Percentiles rank a stretch among this genome's conserved stretches.
phyloP scores from a whole-genome alignment of 2,797 vertebrate species.

The Urocyon cinereoargenteus region DNA sequence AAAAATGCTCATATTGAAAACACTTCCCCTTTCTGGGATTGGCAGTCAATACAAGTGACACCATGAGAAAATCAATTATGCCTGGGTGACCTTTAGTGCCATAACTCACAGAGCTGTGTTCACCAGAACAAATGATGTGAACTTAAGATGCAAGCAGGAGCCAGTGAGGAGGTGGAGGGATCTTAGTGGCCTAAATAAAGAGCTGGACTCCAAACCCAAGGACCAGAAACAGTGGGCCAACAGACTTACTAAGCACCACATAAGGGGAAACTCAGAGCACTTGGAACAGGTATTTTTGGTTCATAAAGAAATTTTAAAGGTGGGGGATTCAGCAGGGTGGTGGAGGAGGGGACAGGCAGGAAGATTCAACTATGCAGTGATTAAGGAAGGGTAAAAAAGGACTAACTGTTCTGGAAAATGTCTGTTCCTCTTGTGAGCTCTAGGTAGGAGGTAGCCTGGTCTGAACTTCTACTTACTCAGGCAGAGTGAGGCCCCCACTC shows the following conservation, averaged over 20 bases:
- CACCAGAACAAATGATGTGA: slow-evolving; percentile 2
- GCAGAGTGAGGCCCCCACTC: neutral
- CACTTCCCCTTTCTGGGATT: neutral
- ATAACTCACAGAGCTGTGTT: neutral
- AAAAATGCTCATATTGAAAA: slow-evolving; percentile 13
- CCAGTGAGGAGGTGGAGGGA: neutral
- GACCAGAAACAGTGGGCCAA: neutral
- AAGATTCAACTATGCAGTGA: neutral
- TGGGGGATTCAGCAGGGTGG: neutral
- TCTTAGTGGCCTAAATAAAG: neutral
- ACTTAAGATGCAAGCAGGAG: neutral
- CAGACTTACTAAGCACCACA: neutral
- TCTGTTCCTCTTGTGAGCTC: neutral
- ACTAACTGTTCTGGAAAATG: neutral
- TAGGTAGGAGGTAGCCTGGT: neutral
- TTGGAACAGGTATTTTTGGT: neutral
- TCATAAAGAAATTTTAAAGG: slow-evolving; percentile 8
- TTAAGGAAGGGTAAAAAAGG: neutral
- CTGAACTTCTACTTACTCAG: neutral
- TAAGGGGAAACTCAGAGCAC: neutral
- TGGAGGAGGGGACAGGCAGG: neutral
- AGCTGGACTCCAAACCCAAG: neutral
- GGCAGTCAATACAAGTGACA: neutral
- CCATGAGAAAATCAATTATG: slow-evolving; percentile 1
- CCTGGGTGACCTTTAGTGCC: neutral